Base-by-base conservation (phyloP, 2,888 invertebrate genomes). In the Meteorus colon region DNA sequence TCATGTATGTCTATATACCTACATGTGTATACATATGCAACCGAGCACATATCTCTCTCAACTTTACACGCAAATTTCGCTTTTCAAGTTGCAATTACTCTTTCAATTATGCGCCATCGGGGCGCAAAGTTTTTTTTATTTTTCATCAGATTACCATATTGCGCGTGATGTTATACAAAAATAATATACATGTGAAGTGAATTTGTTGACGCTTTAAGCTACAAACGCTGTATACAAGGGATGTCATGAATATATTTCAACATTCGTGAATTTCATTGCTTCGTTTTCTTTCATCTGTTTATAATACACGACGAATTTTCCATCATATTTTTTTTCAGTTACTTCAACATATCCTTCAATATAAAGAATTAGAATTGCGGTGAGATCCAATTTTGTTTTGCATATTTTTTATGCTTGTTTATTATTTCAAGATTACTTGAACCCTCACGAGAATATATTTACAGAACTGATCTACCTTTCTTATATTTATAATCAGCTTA, bases 81-180 rank as follows among this genome's bases (percentile, higher is more conserved):
- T 78, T 55, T 77, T 77, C 75, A 78, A 75, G 60, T 71, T 60
- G 78, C 59, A 78, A 75, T 78, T 72, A 78, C 51, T 67, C 71
- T 73, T 77, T 77, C 71, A 79, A 78, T 78, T 79, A 77, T 78
- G 75, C 78, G 68, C 65, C 73, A 45, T 45, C 55, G 65, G 73
- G 55, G 67, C 68, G 51, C 45, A 41, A 66, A 55, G 77, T 74
- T 66, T 75, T 68, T 70, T 74, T 34, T 24, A 24, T 24, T 24
- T 67, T 55, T 68, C 41, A 29, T 34, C 12, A 27, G 45, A 71
- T 71, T 70, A 72, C 24, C 65, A 69, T 69, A 75, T 75, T 67
- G 62, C 31, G 37, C 34, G 41, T 16, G 65, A 37, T 65, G 27
- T 27, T 24, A 41, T 14, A 27, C n/a, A 37, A 62, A 71, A 71